Percentiles rank a stretch among this genome's conserved stretches.
These are phyloP conservation scores for Hypotaenidia philippensis DNA, from an alignment of 2,797 vertebrate genomes.

Conservation along the genomic window DNA sequence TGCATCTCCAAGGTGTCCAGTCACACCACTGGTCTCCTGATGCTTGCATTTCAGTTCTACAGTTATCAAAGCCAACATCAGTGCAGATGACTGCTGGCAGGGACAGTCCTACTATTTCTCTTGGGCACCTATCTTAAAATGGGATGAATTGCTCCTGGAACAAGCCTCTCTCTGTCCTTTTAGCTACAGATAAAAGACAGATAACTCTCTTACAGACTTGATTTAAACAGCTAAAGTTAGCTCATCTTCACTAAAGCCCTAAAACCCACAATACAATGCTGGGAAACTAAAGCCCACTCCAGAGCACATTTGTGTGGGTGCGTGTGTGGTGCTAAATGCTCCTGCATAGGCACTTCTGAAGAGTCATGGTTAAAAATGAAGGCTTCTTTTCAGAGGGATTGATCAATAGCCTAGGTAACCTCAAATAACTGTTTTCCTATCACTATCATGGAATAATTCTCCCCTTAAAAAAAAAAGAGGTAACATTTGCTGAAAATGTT, in stretches of 20 bases:
- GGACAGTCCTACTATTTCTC: neutral
- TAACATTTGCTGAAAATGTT: neutral
- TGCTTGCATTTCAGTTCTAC: neutral
- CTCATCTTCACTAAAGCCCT: neutral
- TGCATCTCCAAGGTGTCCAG: neutral
- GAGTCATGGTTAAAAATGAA: neutral
- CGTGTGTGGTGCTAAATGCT: neutral
- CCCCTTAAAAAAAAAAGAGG: neutral
- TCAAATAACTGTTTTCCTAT: neutral
- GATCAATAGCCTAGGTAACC: neutral
- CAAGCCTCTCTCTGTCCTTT: neutral
- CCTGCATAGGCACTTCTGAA: neutral
- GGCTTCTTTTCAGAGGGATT: neutral
- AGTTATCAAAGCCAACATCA: neutral
- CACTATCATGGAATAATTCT: neutral
- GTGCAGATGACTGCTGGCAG: neutral
- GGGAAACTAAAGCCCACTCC: neutral
- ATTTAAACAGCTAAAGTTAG: neutral
- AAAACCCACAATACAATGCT: neutral
- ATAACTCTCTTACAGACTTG: neutral
- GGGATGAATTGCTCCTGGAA: neutral
- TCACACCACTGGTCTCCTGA: neutral
- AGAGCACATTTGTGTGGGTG: fast-evolving
- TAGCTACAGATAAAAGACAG: neutral
- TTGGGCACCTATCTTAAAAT: neutral